Evolutionary conservation across 2,113 vertebrate genomes (phyloP).

Genomic region (Heloderma charlesbogerti): DNA sequence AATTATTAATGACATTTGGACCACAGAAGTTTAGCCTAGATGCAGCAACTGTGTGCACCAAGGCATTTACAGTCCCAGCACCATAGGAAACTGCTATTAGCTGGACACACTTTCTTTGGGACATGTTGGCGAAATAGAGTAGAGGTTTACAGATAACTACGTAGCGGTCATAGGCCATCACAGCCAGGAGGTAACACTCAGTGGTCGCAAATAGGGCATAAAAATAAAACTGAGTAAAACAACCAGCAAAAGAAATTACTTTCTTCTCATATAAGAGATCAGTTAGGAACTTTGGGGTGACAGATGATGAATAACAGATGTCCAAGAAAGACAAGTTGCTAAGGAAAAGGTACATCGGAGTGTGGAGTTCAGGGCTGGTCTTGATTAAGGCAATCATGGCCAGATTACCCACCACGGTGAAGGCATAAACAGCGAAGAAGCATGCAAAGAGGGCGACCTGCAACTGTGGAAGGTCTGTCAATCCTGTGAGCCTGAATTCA

Average conservation of each 20-base stretch:
- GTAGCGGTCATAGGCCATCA: slow-evolving; percentile 25
- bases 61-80: slow-evolving; percentile 11
- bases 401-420: slow-evolving; percentile 1
- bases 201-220: slow-evolving; percentile 21
- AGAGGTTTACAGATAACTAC: slow-evolving; percentile 24
- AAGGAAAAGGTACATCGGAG: slow-evolving; percentile 18
- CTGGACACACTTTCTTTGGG: neutral
- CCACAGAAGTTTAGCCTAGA: slow-evolving; percentile 32
- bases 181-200: slow-evolving; percentile 25
- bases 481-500: slow-evolving; percentile 29
- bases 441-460: neutral
- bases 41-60: slow-evolving; percentile 8
- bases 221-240: slow-evolving; percentile 33
- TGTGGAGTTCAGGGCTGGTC: slow-evolving; percentile 11
- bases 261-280: slow-evolving; percentile 7
- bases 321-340: slow-evolving; percentile 11
- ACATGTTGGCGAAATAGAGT: slow-evolving; percentile 23
- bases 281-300: slow-evolving; percentile 24
- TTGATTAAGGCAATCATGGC: slow-evolving; percentile 11
- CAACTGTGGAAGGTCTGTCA: neutral
- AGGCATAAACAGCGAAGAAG: neutral
- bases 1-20: neutral
- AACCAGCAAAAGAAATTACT: slow-evolving; percentile 28
- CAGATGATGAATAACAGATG: slow-evolving; percentile 17
- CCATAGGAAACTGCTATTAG: slow-evolving; percentile 3